Percentiles rank a stretch among this genome's conserved stretches.
Evolutionary conservation across 2,888 invertebrate genomes (phyloP).

Genomic region (Caradrina clavipalpis): DNA sequence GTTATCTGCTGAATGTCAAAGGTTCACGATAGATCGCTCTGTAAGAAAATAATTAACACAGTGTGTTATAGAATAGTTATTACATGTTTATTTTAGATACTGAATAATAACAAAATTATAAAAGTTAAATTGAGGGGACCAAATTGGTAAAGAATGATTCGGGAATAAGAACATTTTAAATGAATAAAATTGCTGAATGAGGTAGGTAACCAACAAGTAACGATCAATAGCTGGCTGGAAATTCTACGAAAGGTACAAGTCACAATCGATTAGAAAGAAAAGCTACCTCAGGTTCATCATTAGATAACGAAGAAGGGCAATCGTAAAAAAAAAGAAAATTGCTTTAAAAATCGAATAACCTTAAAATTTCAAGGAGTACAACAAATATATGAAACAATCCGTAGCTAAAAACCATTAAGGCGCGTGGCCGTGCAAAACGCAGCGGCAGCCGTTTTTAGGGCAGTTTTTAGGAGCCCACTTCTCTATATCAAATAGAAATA

Average conservation of each 20-base stretch:
- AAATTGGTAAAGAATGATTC: background rate
- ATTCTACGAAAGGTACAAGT: background rate
- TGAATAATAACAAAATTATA: background rate
- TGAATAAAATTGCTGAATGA: background rate
- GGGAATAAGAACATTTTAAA: background rate
- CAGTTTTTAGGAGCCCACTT: too few relatives aligned
- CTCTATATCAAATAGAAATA: too few relatives aligned
- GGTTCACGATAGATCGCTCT: constrained; percentile 34
- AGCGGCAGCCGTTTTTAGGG: too few relatives aligned
- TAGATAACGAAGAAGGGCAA: background rate
- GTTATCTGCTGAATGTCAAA: constrained; percentile 54
- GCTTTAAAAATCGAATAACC: too few relatives aligned
- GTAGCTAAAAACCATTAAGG: background rate
- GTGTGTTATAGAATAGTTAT: background rate
- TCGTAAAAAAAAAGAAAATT: too few relatives aligned
- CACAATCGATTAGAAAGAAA: background rate
- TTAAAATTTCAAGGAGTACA: background rate
- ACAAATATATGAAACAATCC: background rate
- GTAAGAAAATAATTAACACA: constrained; percentile 3
- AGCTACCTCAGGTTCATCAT: background rate
- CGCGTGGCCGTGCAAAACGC: too few relatives aligned
- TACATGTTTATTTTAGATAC: background rate
- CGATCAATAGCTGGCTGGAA: background rate
- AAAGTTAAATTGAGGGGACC: background rate
- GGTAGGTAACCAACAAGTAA: background rate